These are phyloP conservation scores for Malurus elegans DNA, from an alignment of 2,113 vertebrate genomes.

Conservation along the genomic window DNA sequence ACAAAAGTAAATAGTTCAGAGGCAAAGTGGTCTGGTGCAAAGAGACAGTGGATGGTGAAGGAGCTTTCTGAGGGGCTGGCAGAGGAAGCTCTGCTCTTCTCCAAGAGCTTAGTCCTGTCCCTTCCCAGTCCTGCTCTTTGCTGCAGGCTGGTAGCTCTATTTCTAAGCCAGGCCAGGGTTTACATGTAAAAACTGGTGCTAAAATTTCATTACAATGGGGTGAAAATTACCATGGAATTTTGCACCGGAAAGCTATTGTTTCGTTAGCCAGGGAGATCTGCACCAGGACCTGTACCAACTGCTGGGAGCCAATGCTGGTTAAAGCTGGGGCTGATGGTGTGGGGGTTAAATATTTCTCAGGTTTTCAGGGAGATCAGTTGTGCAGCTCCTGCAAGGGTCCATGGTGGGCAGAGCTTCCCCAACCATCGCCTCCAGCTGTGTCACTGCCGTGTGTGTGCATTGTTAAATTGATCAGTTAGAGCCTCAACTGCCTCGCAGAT, in stretches of 20 bases:
- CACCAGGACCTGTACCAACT: not conserved
- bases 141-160: not conserved
- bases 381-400: not conserved
- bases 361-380: not conserved
- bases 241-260: fast-evolving
- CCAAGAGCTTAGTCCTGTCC: not conserved
- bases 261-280: not conserved
- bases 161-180: not conserved
- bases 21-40: not conserved
- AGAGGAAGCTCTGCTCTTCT: not conserved
- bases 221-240: not conserved
- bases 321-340: fast-evolving
- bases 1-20: not conserved
- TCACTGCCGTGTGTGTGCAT: fast-evolving
- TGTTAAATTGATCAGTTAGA: fast-evolving
- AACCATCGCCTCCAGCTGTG: fast-evolving
- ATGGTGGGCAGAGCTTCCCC: fast-evolving
- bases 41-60: fast-evolving
- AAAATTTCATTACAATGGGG: not conserved
- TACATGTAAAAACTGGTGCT: not conserved
- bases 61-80: fast-evolving
- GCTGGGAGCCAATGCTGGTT: not conserved
- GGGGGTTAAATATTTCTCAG: not conserved
- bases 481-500: not conserved
- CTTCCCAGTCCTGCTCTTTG: not conserved